These are phyloP conservation scores for Sclerodermus sp. DNA, from an alignment of 2,888 invertebrate species.

Conservation along the genomic window DNA sequence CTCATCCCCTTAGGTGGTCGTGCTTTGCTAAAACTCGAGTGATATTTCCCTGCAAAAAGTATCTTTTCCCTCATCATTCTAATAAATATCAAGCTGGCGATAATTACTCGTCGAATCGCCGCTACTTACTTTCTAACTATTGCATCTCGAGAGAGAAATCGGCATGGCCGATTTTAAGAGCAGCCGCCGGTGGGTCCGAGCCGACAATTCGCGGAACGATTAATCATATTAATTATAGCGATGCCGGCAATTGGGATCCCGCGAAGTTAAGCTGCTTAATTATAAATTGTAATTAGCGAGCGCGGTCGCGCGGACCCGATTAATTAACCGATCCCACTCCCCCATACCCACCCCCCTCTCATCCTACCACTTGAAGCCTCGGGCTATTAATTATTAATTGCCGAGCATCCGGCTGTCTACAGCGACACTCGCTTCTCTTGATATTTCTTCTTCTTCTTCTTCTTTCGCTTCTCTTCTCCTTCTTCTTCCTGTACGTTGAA, in stretches of 20 bases:
- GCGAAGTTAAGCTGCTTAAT: constrained; percentile 48
- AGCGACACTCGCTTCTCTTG: constrained; percentile 33
- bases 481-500: not conserved
- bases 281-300: constrained; percentile 56
- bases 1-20: too few relatives aligned
- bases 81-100: too few relatives aligned
- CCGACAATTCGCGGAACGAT: constrained; percentile 50
- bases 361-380: constrained; percentile 22
- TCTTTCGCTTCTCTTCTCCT: constrained; percentile 12
- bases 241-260: constrained; percentile 9
- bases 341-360: not conserved
- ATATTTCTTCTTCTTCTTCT: constrained; percentile 7
- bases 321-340: constrained; percentile 43
- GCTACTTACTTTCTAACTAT: not conserved
- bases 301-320: constrained; percentile 43
- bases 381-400: constrained; percentile 54
- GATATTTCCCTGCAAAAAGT: too few relatives aligned
- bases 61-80: too few relatives aligned
- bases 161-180: constrained; percentile 23
- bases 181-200: constrained; percentile 10
- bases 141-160: constrained; percentile 1
- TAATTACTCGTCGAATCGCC: too few relatives aligned
- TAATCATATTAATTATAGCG: constrained; percentile 51
- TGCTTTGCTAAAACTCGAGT: too few relatives aligned
- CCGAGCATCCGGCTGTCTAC: constrained; percentile 38